These are phyloP conservation scores for Epizoanthus rinbou DNA, from an alignment of 92 coral and sea anemone genomes.

Conservation along the genomic window DNA sequence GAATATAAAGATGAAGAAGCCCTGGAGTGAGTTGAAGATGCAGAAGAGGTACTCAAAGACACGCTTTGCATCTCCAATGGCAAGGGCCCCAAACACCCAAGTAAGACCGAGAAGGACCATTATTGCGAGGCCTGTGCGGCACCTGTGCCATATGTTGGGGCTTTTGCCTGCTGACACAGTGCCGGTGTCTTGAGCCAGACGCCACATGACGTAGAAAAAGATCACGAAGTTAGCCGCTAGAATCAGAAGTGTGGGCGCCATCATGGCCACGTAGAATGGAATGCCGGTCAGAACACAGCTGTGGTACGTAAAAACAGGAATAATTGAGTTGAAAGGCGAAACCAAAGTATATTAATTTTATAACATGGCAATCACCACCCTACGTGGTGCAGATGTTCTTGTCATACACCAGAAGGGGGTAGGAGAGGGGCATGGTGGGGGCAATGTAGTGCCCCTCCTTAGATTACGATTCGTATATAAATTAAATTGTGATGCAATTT, in stretches of 20 bases:
- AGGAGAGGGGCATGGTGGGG: no score
- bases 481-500: no score
- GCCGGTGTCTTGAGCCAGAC: conserved; percentile 45
- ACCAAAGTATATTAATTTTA: no score
- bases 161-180: conserved; percentile 48
- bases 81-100: conserved; percentile 58
- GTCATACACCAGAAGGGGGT: no score
- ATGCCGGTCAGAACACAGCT: conserved; percentile 52
- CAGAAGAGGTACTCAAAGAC: conserved; percentile 56
- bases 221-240: conserved; percentile 45
- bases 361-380: no score
- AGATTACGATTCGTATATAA: no score
- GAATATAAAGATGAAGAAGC: conserved; percentile 54
- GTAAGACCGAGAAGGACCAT: conserved; percentile 56
- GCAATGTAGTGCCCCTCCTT: no score
- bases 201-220: conserved; percentile 45
- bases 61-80: conserved; percentile 48
- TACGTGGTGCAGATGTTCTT: no score
- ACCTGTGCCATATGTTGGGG: conserved; percentile 16
- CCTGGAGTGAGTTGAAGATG: conserved; percentile 55
- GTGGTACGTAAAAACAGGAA: neutral
- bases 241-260: conserved; percentile 41
- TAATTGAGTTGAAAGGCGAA: no score
- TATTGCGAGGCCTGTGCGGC: conserved; percentile 38
- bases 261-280: conserved; percentile 45